phyloP scores from a whole-genome alignment of 2,113 vertebrate genomes.

The Plectropomus leopardus region DNA sequence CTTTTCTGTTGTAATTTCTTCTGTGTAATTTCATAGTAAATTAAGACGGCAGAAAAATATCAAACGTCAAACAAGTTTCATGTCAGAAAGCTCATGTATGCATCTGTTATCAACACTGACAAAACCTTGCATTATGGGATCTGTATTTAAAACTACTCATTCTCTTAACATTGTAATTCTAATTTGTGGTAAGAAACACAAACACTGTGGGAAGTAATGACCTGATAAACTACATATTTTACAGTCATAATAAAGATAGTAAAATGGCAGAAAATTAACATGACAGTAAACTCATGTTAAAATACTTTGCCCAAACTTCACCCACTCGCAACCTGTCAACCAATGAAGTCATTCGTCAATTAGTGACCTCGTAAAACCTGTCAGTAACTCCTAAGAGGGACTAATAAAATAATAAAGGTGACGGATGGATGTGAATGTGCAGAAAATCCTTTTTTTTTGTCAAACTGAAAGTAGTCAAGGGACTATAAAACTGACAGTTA shows the following conservation, averaged over 20 bases:
- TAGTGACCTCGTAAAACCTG: constrained; percentile 1
- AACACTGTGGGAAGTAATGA: neutral
- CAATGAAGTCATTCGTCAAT: constrained; percentile 15
- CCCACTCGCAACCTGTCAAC: neutral
- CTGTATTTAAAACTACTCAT: neutral
- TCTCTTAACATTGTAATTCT: neutral
- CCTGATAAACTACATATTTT: neutral
- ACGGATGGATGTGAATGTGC: neutral
- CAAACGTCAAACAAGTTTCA: neutral
- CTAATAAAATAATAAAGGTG: neutral
- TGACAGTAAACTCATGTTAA: neutral
- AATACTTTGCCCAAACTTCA: neutral
- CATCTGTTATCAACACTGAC: neutral
- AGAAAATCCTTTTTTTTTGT: neutral
- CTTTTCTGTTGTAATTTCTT: neutral
- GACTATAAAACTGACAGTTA: constrained; percentile 6
- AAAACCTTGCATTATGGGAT: neutral
- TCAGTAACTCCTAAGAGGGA: neutral
- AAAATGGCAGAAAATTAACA: neutral
- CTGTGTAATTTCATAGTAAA: neutral
- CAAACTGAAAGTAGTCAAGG: neutral
- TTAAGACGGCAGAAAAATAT: neutral
- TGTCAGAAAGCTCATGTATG: neutral
- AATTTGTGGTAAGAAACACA: no score
- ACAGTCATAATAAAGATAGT: neutral